Percentiles rank a stretch among this genome's conserved stretches.
Evolutionary conservation across 1,140 invertebrate genomes (phyloP).

Genomic region (Saccostrea glomerata): DNA sequence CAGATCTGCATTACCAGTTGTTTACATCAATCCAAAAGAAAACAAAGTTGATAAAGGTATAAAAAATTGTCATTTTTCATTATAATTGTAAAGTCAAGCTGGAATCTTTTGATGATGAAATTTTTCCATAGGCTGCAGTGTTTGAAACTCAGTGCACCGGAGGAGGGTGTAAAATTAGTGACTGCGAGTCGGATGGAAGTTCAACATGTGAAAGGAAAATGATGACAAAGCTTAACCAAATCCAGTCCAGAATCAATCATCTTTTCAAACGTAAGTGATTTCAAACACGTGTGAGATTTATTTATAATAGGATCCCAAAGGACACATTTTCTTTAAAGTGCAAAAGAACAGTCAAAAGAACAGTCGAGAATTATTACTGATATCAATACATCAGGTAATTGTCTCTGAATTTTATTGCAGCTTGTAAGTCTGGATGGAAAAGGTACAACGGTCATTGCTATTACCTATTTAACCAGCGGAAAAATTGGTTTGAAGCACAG

Average conservation of each 20-base stretch:
- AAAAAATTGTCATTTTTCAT: not conserved
- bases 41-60: not conserved
- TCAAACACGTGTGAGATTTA: not conserved
- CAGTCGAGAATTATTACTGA: no score
- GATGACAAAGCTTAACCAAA: not conserved
- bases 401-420: not conserved
- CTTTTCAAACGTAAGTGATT: not conserved
- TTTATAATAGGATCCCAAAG: no score
- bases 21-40: slow-evolving; percentile 16
- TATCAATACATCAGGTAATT: no score
- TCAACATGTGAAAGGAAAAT: not conserved
- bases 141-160: slow-evolving; percentile 15
- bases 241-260: not conserved
- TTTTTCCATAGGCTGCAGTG: not conserved
- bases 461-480: not conserved
- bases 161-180: not conserved
- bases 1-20: not conserved
- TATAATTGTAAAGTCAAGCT: not conserved
- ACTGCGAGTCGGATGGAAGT: not conserved
- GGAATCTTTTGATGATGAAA: not conserved
- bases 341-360: no score
- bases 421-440: slow-evolving; percentile 6
- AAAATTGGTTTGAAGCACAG: slow-evolving; percentile 24
- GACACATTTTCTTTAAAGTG: no score
- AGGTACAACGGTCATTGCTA: not conserved